phyloP scores from a whole-genome alignment of 2,888 invertebrate genomes.

The Ectemnius cavifrons region DNA sequence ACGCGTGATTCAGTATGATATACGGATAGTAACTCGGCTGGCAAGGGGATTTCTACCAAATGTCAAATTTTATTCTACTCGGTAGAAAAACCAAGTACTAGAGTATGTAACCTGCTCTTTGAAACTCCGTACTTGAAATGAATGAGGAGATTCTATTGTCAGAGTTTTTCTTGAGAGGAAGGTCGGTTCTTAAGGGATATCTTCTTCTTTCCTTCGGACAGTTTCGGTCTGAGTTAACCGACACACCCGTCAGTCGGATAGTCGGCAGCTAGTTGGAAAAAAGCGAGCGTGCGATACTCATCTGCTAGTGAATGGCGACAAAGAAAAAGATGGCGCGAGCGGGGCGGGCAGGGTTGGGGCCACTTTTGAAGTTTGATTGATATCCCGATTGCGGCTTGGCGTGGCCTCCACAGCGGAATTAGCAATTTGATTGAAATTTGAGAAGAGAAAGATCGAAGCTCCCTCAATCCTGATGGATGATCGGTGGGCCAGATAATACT shows the following conservation, averaged over 20 bases:
- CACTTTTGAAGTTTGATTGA: conserved; percentile 62
- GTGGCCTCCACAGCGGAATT: conserved; percentile 47
- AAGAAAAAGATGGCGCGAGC: conserved; percentile 46
- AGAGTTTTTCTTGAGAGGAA: too few species aligned
- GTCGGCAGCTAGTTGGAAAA: conserved; percentile 31
- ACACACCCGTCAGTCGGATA: conserved; percentile 32
- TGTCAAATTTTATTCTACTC: too few species aligned
- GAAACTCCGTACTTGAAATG: too few species aligned
- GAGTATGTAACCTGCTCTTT: too few species aligned
- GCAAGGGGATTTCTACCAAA: too few species aligned
- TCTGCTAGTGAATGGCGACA: conserved; percentile 53
- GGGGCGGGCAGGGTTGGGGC: conserved; percentile 31
- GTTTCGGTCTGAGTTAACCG: conserved; percentile 54
- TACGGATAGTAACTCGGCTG: too few species aligned
- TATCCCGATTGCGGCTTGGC: conserved; percentile 48
- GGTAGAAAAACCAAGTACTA: too few species aligned
- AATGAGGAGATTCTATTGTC: too few species aligned
- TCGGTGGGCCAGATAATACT: conserved; percentile 28
- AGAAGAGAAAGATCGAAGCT: conserved; percentile 32
- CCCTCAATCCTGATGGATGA: conserved; percentile 16
- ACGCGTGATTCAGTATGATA: too few species aligned
- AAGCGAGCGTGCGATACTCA: conserved; percentile 45
- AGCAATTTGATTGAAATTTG: conserved; percentile 62
- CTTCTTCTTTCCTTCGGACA: conserved; percentile 4
- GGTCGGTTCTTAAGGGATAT: too few species aligned